Conservation (phyloP, 2,113 vertebrate genomes). For the Picathartes gymnocephalus region DNA sequence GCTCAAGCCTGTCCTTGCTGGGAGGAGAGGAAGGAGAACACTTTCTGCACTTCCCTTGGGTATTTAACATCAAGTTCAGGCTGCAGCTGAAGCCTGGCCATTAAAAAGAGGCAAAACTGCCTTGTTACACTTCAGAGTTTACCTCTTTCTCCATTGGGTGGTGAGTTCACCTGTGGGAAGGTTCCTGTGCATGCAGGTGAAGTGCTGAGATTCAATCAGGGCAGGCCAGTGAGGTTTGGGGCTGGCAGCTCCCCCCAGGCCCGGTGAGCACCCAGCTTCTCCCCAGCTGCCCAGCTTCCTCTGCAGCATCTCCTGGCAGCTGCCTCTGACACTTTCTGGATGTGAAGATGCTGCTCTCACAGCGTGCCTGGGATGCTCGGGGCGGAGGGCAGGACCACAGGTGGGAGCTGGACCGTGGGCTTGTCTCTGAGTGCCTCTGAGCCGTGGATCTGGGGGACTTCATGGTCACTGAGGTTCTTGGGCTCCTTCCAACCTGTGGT, state of each 20-base stretch:
- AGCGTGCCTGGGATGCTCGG: accelerated
- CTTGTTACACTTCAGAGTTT: neutral
- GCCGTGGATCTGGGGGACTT: neutral
- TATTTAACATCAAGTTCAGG: neutral
- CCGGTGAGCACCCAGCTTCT: accelerated
- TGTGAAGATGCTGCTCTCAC: neutral
- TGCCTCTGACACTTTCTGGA: neutral
- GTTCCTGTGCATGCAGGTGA: neutral
- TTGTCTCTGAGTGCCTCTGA: neutral
- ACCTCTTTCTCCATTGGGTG: neutral
- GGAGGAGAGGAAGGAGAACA: neutral
- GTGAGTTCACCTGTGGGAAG: neutral
- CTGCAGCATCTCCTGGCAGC: neutral
- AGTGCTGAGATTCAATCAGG: neutral
- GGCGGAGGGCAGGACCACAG: neutral
- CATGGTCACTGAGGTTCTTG: neutral
- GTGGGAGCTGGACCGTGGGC: neutral
- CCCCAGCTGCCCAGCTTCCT: neutral
- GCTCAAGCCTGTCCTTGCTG: neutral
- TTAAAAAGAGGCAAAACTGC: neutral
- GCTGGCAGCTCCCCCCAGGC: neutral
- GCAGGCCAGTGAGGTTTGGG: neutral
- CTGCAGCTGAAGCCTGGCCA: neutral
- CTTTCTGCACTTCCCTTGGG: neutral
- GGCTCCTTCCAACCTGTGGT: neutral